phyloP scores from a whole-genome alignment of 2,113 vertebrate species.

The Tricholaema leucomelas region DNA sequence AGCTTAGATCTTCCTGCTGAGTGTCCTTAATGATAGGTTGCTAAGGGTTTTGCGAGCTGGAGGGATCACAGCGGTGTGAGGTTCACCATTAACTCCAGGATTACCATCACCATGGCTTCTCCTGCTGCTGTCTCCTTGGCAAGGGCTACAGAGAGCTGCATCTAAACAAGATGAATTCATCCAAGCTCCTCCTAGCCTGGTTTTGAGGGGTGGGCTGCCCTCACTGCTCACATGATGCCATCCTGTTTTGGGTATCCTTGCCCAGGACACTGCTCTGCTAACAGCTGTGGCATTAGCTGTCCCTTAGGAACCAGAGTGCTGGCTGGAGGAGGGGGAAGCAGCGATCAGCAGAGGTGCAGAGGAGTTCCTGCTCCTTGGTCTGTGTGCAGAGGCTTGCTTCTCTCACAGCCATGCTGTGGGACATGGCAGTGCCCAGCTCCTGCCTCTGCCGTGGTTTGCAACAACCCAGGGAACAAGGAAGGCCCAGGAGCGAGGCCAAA shows the following conservation, averaged over 20 bases:
- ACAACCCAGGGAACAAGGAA: background rate
- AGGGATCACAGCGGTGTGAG: background rate
- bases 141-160: background rate
- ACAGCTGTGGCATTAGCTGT: fast-evolving
- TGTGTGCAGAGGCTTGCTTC: fast-evolving
- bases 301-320: fast-evolving
- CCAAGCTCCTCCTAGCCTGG: fast-evolving
- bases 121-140: fast-evolving
- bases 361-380: fast-evolving
- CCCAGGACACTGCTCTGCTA: fast-evolving
- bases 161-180: background rate
- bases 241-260: background rate
- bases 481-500: fast-evolving
- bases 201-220: background rate
- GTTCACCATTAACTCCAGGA: background rate
- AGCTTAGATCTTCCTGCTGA: background rate
- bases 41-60: background rate
- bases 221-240: fast-evolving
- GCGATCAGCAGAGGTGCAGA: fast-evolving
- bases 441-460: fast-evolving
- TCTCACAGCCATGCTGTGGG: fast-evolving
- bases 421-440: background rate
- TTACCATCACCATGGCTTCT: fast-evolving
- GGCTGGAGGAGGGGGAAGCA: background rate
- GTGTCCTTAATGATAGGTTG: background rate